Percentiles rank a stretch among this genome's conserved stretches.
Evolutionary conservation across 2,888 invertebrate species (phyloP).

Genomic region (Morpho deidamia): DNA sequence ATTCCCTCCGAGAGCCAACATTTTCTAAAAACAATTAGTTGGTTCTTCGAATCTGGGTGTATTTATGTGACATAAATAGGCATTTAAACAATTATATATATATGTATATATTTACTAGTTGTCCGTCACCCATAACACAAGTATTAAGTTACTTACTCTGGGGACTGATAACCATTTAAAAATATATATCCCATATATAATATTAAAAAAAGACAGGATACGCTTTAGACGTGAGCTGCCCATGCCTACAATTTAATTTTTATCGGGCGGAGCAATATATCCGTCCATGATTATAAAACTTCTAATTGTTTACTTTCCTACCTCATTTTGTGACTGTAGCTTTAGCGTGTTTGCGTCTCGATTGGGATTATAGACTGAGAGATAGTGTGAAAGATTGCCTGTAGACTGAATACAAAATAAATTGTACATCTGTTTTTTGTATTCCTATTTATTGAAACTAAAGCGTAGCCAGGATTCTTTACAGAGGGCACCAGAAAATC

Average conservation of each 20-base stretch:
- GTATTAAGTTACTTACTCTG: too few relatives aligned
- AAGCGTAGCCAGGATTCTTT: too few relatives aligned
- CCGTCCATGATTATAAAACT: constrained; percentile 43
- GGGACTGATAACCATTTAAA: background rate
- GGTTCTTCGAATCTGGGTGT: too few relatives aligned
- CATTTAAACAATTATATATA: background rate
- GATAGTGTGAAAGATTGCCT: constrained; percentile 25
- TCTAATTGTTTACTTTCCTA: constrained; percentile 63
- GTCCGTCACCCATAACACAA: too few relatives aligned
- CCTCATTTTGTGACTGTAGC: constrained; percentile 68
- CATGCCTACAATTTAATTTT: background rate
- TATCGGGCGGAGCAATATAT: constrained; percentile 29
- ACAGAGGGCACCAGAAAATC: too few relatives aligned
- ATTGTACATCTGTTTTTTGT: too few relatives aligned
- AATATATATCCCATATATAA: too few relatives aligned
- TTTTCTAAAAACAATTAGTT: too few relatives aligned
- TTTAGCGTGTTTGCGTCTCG: constrained; percentile 46
- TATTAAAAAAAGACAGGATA: too few relatives aligned
- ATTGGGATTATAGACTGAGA: constrained; percentile 28
- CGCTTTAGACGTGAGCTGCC: background rate
- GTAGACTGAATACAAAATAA: background rate
- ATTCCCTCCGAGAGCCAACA: too few relatives aligned
- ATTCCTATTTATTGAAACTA: too few relatives aligned
- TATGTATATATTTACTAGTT: background rate
- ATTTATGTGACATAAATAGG: background rate